These are phyloP conservation scores for Hypomecis atomaria DNA, from an alignment of 2,888 invertebrate species.

Conservation along the genomic window DNA sequence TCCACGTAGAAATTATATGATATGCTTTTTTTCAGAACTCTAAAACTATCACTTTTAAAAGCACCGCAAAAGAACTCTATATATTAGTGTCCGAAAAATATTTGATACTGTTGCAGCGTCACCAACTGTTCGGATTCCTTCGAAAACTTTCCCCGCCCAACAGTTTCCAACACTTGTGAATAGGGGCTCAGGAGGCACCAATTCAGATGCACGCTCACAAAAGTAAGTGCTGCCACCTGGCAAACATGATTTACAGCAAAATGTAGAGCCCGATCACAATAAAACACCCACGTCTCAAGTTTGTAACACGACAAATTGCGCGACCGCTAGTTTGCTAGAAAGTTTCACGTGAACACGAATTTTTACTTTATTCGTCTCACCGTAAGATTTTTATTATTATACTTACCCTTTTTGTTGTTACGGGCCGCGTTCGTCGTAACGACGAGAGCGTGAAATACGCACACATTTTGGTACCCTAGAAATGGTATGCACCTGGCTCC, in stretches of 20 bases:
- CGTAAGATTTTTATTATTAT: constrained; percentile 80
- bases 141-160: neutral
- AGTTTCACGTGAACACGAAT: constrained; percentile 57
- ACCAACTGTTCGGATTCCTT: neutral
- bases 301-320: constrained; percentile 30
- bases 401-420: constrained; percentile 73
- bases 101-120: too few relatives aligned
- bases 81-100: too few relatives aligned
- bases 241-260: constrained; percentile 17
- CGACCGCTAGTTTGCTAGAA: constrained; percentile 36
- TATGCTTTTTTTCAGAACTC: too few relatives aligned
- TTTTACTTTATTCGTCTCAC: constrained; percentile 61
- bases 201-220: constrained; percentile 9
- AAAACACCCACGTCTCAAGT: constrained; percentile 20
- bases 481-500: constrained; percentile 84
- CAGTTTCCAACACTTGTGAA: constrained; percentile 2
- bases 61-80: too few relatives aligned
- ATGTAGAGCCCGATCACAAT: constrained; percentile 21
- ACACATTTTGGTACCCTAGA: constrained; percentile 77
- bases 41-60: too few relatives aligned
- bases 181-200: neutral
- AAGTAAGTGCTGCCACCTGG: constrained; percentile 12
- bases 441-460: constrained; percentile 81
- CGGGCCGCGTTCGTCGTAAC: constrained; percentile 49
- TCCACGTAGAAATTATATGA: too few relatives aligned